Base-by-base conservation (phyloP, 2,797 vertebrate genomes). In the Chelon auratus region DNA sequence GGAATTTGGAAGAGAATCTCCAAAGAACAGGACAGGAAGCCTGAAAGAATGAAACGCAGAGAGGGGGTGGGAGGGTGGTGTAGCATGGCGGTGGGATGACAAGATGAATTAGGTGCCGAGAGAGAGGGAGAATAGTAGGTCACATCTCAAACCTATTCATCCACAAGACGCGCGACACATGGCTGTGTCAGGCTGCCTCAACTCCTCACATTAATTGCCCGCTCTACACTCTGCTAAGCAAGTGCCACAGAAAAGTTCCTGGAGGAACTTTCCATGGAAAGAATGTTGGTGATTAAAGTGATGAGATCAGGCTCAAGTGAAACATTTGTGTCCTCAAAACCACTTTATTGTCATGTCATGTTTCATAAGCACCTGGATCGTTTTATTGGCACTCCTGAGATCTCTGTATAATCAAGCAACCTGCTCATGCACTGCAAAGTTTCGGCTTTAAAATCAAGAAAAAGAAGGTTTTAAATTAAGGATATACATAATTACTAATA, bases 61-160 rank as follows among this genome's bases (percentile, higher is more conserved):
- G 24, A 40, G 12, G 39, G 26, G 60, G 20, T 36, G 42, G 22
- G 42, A 43, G 53, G 52, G 65, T 48, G 62, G 56, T 2, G 22
- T 15, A 59, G 66, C 67, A 66, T 77, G 51, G 47, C 65, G 39
- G 61, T 8, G 24, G 43, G 47, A 59, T 62, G 74, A 78, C 80
- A 78, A 58, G 24, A 75, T 48, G 68, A 67, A 75, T 83, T 83
- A 78, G 67, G 68, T 52, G 45, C 48, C 48, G 37, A 70, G 65
- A 53, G 62, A 68, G 42, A 53, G 62, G 64, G 42, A 64, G 39
- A 73, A 60, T 30, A 63, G 61, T 47, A 47, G 77, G 78, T 85
- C 78, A 80, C 78, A 71, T 84, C 78, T 79, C 67, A 74, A 71
- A 81, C 42, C 80, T 66, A 60, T 60, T 85, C 79, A 77, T 40